These are phyloP conservation scores for Pardalotus punctatus DNA, from an alignment of 2,113 vertebrate species.

Conservation along the genomic window DNA sequence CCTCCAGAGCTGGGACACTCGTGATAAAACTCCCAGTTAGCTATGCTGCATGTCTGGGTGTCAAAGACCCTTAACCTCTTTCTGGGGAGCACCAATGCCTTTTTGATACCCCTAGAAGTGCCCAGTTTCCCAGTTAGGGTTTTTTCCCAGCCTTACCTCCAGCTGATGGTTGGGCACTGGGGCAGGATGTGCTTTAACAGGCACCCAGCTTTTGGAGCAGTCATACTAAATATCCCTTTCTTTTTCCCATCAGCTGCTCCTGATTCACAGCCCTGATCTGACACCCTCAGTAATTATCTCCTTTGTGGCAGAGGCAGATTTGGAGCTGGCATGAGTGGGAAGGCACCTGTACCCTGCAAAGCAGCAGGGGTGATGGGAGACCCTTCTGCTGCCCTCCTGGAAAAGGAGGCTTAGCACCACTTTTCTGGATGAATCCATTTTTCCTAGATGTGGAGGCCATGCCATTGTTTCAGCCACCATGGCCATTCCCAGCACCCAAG, in stretches of 20 bases:
- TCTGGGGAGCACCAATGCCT: rapidly evolving
- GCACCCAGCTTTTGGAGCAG: background rate
- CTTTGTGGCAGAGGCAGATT: background rate
- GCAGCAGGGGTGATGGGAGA: background rate
- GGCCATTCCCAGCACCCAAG: background rate
- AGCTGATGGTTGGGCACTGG: rapidly evolving
- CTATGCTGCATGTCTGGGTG: background rate
- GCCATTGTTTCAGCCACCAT: rapidly evolving
- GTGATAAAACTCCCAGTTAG: background rate
- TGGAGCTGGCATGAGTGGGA: rapidly evolving
- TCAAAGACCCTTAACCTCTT: background rate
- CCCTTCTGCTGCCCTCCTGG: background rate
- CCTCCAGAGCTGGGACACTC: background rate
- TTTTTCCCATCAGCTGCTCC: background rate
- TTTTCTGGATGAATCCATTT: background rate
- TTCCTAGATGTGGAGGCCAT: rapidly evolving
- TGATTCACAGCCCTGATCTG: background rate
- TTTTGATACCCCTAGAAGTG: background rate
- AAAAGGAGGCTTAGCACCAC: background rate
- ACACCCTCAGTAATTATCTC: background rate
- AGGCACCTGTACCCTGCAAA: background rate
- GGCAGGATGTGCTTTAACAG: background rate
- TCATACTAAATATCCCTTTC: background rate
- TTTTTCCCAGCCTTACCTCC: background rate
- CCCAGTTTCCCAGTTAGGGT: background rate